A percentile compares a stretch with the other conserved stretches of the same genome.
These are phyloP conservation scores for Argyrosomus japonicus DNA, from an alignment of 2,113 vertebrate genomes.

Conservation along the genomic window DNA sequence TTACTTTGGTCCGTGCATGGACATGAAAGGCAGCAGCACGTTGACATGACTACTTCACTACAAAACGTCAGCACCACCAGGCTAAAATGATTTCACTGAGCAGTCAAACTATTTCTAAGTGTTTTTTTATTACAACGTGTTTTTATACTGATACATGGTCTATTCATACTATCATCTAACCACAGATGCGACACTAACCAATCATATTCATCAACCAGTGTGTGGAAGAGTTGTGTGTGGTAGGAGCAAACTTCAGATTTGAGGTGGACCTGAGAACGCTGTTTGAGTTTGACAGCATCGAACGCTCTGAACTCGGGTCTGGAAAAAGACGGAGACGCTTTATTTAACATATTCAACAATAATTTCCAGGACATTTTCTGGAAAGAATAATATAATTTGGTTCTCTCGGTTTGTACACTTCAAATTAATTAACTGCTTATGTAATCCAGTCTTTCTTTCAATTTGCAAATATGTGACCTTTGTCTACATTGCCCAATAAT, in stretches of 20 bases:
- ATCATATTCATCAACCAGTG: not conserved
- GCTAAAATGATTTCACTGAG: not conserved
- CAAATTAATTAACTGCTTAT: not conserved
- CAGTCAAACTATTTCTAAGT: not conserved
- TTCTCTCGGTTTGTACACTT: not conserved
- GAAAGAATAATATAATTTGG: not conserved
- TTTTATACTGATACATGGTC: slow-evolving; percentile 14
- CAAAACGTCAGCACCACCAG: not conserved
- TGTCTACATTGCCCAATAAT: not conserved
- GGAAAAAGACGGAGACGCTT: not conserved
- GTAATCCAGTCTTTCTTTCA: not conserved
- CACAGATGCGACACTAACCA: slow-evolving; percentile 1
- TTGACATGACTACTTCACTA: not conserved
- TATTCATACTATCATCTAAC: slow-evolving; percentile 5
- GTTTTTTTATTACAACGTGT: slow-evolving; percentile 30
- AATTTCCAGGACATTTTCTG: not conserved
- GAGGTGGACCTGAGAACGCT: not conserved
- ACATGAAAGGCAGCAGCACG: not conserved
- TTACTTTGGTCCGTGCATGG: not conserved
- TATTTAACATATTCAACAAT: not conserved
- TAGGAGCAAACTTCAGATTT: not conserved
- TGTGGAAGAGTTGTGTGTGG: not conserved
- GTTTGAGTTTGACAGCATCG: not conserved
- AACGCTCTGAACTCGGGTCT: not conserved
- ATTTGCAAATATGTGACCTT: not conserved